These are phyloP conservation scores for Crossocerus cetratus DNA, from an alignment of 2,888 invertebrate species.

Conservation along the genomic window DNA sequence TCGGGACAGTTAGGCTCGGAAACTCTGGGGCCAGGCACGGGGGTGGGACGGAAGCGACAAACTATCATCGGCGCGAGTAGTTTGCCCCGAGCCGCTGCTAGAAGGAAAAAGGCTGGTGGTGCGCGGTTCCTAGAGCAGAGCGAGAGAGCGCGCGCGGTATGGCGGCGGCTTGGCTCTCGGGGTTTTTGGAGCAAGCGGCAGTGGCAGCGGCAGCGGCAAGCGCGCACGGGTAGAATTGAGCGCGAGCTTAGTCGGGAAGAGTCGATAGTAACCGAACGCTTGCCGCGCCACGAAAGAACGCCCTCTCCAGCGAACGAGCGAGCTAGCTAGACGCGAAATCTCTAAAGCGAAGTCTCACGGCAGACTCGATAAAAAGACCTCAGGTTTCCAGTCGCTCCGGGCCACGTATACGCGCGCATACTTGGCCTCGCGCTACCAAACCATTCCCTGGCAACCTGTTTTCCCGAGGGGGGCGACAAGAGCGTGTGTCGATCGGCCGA, in stretches of 20 bases:
- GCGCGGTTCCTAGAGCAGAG: background rate
- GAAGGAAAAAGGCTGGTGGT: too few relatives aligned
- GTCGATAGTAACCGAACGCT: constrained; percentile 64
- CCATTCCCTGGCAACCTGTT: constrained; percentile 31
- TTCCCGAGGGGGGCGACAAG: background rate
- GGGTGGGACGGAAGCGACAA: too few relatives aligned
- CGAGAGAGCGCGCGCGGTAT: background rate
- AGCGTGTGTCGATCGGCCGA: constrained; percentile 13
- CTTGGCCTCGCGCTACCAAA: constrained; percentile 24
- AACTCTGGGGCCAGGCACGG: too few relatives aligned
- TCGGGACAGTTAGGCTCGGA: too few relatives aligned
- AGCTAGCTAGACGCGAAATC: constrained; percentile 65
- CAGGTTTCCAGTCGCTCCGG: constrained; percentile 41
- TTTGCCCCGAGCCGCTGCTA: too few relatives aligned
- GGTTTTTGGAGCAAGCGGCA: constrained; percentile 45
- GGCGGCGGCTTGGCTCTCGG: constrained; percentile 27
- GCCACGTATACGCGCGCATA: constrained; percentile 42
- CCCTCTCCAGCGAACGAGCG: constrained; percentile 66
- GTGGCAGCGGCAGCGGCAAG: too few relatives aligned
- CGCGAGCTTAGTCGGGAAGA: constrained; percentile 59
- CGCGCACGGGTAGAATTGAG: constrained; percentile 43
- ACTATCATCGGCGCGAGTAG: too few relatives aligned
- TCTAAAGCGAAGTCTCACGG: constrained; percentile 65
- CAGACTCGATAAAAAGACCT: constrained; percentile 55
- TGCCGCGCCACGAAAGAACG: constrained; percentile 72